Base-by-base conservation (phyloP, 2,888 invertebrate genomes). In the Pheosia tremula region DNA sequence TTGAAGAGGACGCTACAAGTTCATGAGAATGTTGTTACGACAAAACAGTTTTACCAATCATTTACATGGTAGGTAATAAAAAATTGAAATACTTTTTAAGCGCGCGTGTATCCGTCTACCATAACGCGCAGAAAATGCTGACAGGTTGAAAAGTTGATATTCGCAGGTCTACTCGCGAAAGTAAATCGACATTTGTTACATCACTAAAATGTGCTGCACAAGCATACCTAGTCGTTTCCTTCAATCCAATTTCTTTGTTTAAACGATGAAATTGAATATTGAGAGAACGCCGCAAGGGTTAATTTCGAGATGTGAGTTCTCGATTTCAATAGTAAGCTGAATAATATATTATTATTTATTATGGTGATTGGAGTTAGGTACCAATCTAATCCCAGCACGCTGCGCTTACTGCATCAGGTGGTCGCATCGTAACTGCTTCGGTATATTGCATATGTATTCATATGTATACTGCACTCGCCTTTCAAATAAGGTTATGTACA, bases 201-300 rank as follows among this genome's bases (percentile, higher is more conserved):
- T 69, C 62, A 69, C 72, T 72, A 73, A 67, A 62, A 78, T 78
- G 79, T 72, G 71, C 75, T 77, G 77, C 76, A 74, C 67, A 54
- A 62, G 67, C 75, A 78, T 81, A n/a, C n/a, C n/a, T n/a, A 79
- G 82, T 79, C 76, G 77, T 81, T 74, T 78, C 69, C 77, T 75
- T 69, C 82, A 84, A 86, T 89, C 83, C 86, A 88, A 89, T 89
- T 86, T 83, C 84, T 80, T 86, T 86, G 87, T 88, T 90, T 86
- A 87, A 88, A 88, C 83, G 88, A 85, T 72, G 82, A 78, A 84
- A 89, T 89, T 82, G 86, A 86, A 89, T 84, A 86, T 87, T 84
- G 85, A 85, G 81, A 85, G 82, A 82, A 78, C 81, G 67, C 83
- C 83, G 86, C 81, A 86, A 84, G 82, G 85, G 81, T 86, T 80